A percentile compares a stretch with the other conserved stretches of the same genome.
Evolutionary conservation across 1,140 invertebrate species (phyloP).

Genomic region (Heliconius eleuchia): DNA sequence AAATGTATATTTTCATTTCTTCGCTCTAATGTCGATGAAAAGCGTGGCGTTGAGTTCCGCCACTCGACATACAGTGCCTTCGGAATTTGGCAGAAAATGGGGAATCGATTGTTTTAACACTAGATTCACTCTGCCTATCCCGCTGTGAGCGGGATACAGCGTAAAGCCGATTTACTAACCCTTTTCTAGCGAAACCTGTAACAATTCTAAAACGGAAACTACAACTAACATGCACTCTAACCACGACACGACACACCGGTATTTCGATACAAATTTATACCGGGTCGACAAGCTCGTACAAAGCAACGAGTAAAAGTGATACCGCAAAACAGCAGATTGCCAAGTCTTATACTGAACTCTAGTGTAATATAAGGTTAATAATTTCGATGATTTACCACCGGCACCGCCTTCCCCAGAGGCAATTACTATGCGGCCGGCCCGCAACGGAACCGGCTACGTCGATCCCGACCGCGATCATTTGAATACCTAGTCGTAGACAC

Average conservation of each 20-base stretch:
- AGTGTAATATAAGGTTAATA: constrained; percentile 72
- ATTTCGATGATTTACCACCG: constrained; percentile 75
- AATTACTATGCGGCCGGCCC: constrained; percentile 73
- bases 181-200: not conserved
- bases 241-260: constrained; percentile 40
- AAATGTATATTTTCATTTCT: too few relatives aligned
- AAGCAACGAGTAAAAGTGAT: constrained; percentile 69
- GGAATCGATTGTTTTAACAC: too few relatives aligned
- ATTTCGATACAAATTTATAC: constrained; percentile 62
- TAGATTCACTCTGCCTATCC: too few relatives aligned
- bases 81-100: too few relatives aligned
- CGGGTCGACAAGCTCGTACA: constrained; percentile 55
- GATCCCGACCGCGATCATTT: constrained; percentile 73
- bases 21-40: too few relatives aligned
- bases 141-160: too few relatives aligned
- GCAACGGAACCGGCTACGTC: constrained; percentile 68
- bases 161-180: too few relatives aligned
- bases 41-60: too few relatives aligned
- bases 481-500: constrained; percentile 72
- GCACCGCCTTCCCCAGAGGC: constrained; percentile 60
- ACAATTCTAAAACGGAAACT: constrained; percentile 29
- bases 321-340: constrained; percentile 70
- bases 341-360: constrained; percentile 56
- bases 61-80: too few relatives aligned
- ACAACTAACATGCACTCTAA: constrained; percentile 40